Percentiles rank a stretch among this genome's conserved stretches.
These are phyloP conservation scores for Serrognathus titanus DNA, from an alignment of 2,888 invertebrate species.

Conservation along the genomic window DNA sequence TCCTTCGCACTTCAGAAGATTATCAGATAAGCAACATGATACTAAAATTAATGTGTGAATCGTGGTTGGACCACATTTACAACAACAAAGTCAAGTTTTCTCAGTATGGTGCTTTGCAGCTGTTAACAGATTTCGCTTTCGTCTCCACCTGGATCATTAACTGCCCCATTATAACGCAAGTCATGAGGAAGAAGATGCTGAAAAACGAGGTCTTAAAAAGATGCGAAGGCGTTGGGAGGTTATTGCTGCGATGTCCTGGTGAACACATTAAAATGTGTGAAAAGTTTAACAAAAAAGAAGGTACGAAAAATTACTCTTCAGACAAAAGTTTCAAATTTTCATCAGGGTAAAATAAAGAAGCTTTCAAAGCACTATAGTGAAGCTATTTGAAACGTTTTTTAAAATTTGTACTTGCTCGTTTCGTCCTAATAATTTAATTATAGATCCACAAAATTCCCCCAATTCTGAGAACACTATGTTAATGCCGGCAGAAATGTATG, in stretches of 20 bases:
- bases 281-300: slow-evolving; percentile 30
- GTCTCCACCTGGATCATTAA: slow-evolving; percentile 72
- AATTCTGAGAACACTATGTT: slow-evolving; percentile 52
- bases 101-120: slow-evolving; percentile 71
- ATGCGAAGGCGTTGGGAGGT: slow-evolving; percentile 81
- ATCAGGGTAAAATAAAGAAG: too few relatives aligned
- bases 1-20: slow-evolving; percentile 73
- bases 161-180: slow-evolving; percentile 55
- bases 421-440: slow-evolving; percentile 21
- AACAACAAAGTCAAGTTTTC: slow-evolving; percentile 79
- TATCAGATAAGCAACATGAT: slow-evolving; percentile 72
- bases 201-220: slow-evolving; percentile 66
- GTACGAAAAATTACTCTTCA: neutral
- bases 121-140: slow-evolving; percentile 78
- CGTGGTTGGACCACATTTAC: slow-evolving; percentile 85
- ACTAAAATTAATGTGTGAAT: slow-evolving; percentile 77
- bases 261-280: slow-evolving; percentile 74
- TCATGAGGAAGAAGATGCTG: slow-evolving; percentile 56
- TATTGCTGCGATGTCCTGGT: slow-evolving; percentile 76
- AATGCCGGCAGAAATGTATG: slow-evolving; percentile 91
- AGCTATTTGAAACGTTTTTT: too few relatives aligned
- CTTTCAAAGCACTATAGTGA: too few relatives aligned
- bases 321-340: too few relatives aligned
- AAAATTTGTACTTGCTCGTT: too few relatives aligned
- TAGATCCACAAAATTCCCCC: slow-evolving; percentile 48